These are phyloP conservation scores for Leptogaster cylindrica DNA, from an alignment of 2,888 invertebrate genomes.

Conservation along the genomic window DNA sequence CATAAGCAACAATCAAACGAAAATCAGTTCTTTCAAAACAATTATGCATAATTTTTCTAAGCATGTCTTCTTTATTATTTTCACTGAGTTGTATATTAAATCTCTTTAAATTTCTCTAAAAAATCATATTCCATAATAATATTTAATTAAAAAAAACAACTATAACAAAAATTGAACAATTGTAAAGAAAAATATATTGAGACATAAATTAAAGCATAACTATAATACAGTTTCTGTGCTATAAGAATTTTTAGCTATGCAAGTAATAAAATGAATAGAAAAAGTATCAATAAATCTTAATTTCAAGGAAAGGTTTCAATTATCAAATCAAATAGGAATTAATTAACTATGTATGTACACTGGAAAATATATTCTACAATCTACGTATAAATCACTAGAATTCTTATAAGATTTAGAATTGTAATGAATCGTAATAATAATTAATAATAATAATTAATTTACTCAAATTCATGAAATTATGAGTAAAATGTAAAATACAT, in stretches of 20 bases:
- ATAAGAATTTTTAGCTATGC: constrained; percentile 10
- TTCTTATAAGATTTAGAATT: neutral
- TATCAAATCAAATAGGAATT: constrained; percentile 14
- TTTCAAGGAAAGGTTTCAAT: constrained; percentile 28
- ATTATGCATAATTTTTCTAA: constrained; percentile 12
- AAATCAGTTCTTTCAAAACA: no score
- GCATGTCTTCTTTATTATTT: neutral
- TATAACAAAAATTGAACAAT: constrained; percentile 9
- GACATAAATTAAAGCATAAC: constrained; percentile 21
- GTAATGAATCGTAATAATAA: no score
- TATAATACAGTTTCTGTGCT: neutral
- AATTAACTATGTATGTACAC: neutral
- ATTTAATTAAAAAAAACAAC: constrained; percentile 18
- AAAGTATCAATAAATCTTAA: neutral
- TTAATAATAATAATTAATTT: no score
- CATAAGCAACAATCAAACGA: no score
- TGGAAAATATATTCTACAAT: neutral
- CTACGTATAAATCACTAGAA: neutral
- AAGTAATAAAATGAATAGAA: neutral
- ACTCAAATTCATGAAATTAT: neutral
- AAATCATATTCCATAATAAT: constrained; percentile 53
- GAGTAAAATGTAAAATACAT: constrained; percentile 14
- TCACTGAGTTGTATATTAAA: constrained; percentile 12
- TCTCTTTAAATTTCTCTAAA: constrained; percentile 55
- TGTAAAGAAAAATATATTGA: neutral